A percentile compares a stretch with the other conserved stretches of the same genome.
phyloP scores from a whole-genome alignment of 2,888 invertebrate species.

The Pteria penguin region DNA sequence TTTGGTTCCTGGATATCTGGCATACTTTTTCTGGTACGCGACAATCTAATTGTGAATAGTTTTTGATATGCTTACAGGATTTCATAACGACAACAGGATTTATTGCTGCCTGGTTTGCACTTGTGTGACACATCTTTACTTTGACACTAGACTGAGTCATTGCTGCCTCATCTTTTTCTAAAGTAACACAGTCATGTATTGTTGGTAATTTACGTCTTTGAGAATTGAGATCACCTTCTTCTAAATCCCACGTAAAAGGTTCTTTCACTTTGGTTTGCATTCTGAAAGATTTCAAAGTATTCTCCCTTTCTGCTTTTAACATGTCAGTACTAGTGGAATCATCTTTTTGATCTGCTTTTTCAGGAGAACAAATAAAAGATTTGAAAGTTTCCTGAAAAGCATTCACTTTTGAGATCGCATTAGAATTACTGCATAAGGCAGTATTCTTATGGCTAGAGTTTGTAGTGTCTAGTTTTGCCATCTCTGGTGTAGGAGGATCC shows the following conservation, averaged over 20 bases:
- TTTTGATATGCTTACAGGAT: too few species aligned
- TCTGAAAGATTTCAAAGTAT: not conserved
- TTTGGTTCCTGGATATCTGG: too few species aligned
- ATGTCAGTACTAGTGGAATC: not conserved
- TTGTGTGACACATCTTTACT: too few species aligned
- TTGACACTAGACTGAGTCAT: too few species aligned
- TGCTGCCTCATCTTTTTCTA: not conserved
- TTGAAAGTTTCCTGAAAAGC: constrained; percentile 30
- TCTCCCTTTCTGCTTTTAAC: not conserved
- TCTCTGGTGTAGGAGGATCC: not conserved
- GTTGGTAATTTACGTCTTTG: too few species aligned
- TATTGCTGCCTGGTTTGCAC: not conserved
- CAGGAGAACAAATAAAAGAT: constrained; percentile 15
- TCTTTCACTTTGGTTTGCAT: not conserved
- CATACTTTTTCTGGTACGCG: too few species aligned
- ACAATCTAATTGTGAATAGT: too few species aligned
- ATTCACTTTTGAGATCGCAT: not conserved
- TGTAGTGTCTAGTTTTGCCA: not conserved
- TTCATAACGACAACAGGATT: constrained; percentile 5
- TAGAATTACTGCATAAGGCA: not conserved
- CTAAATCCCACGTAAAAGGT: constrained; percentile 19
- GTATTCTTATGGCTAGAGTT: not conserved
- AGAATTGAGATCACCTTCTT: not conserved
- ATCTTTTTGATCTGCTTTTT: constrained; percentile 3
- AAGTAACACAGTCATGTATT: not conserved